phyloP scores from a whole-genome alignment of 2,888 invertebrate species.

The Orthosia gothica region DNA sequence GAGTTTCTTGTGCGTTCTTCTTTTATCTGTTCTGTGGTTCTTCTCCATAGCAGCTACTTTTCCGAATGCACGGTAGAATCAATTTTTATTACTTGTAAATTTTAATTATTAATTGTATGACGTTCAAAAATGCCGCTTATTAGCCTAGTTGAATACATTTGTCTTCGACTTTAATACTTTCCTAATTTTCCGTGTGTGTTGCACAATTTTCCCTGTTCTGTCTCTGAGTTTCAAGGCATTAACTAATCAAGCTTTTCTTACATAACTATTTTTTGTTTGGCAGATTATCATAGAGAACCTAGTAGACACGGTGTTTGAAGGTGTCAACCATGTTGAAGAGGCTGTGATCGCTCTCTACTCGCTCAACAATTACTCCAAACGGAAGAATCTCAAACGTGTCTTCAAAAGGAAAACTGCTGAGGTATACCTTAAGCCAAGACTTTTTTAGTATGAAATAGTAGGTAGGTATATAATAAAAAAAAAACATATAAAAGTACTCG shows the following conservation, averaged over 20 bases:
- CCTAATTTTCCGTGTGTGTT: no score
- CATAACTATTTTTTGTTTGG: conserved; percentile 56
- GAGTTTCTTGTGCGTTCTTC: no score
- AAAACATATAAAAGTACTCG: no score
- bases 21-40: no score
- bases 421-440: conserved; percentile 76
- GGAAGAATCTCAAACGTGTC: conserved; percentile 93
- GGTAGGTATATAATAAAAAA: no score
- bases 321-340: conserved; percentile 95
- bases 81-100: no score
- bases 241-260: not conserved
- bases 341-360: conserved; percentile 95
- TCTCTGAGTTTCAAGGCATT: not conserved
- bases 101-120: no score
- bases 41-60: no score
- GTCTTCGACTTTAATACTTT: no score
- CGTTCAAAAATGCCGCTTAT: no score
- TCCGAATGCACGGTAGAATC: no score
- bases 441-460: not conserved
- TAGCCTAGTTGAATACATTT: no score
- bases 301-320: conserved; percentile 95
- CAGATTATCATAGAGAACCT: conserved; percentile 96
- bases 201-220: not conserved
- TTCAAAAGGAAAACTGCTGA: conserved; percentile 93
- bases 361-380: conserved; percentile 94